phyloP scores from a whole-genome alignment of 1,140 invertebrate genomes.

The Xylocopa sonorina region DNA sequence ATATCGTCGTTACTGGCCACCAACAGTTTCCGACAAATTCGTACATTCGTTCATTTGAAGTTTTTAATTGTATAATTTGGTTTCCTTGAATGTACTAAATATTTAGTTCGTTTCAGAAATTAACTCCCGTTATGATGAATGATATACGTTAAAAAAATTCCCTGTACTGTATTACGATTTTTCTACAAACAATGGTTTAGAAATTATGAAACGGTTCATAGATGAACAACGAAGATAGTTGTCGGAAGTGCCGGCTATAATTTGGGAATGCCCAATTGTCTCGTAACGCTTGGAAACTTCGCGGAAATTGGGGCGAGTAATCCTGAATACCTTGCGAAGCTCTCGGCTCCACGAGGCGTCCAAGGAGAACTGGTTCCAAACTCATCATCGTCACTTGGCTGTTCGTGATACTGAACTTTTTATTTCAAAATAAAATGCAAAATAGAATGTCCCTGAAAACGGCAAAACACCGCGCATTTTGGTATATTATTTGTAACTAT shows the following conservation, averaged over 20 bases:
- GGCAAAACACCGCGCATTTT: neutral
- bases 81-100: too few species aligned
- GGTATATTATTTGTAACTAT: neutral
- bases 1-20: neutral
- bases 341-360: slow-evolving; percentile 17
- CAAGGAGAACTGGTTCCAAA: slow-evolving; percentile 64
- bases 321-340: slow-evolving; percentile 15
- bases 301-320: slow-evolving; percentile 62
- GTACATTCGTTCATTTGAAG: neutral
- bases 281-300: slow-evolving; percentile 62
- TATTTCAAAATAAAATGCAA: slow-evolving; percentile 28
- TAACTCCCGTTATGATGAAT: neutral
- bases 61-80: neutral
- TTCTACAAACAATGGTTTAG: neutral
- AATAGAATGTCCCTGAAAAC: slow-evolving; percentile 5
- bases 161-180: neutral
- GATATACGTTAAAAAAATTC: too few species aligned
- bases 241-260: slow-evolving; percentile 64
- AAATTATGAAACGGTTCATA: slow-evolving; percentile 4
- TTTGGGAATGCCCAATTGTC: slow-evolving; percentile 65
- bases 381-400: slow-evolving; percentile 50
- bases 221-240: slow-evolving; percentile 39
- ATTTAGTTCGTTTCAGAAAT: neutral
- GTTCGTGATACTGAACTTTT: slow-evolving; percentile 2
- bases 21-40: too few species aligned